Evolutionary conservation across 2,113 vertebrate species (phyloP).

Genomic region (Sula dactylatra): DNA sequence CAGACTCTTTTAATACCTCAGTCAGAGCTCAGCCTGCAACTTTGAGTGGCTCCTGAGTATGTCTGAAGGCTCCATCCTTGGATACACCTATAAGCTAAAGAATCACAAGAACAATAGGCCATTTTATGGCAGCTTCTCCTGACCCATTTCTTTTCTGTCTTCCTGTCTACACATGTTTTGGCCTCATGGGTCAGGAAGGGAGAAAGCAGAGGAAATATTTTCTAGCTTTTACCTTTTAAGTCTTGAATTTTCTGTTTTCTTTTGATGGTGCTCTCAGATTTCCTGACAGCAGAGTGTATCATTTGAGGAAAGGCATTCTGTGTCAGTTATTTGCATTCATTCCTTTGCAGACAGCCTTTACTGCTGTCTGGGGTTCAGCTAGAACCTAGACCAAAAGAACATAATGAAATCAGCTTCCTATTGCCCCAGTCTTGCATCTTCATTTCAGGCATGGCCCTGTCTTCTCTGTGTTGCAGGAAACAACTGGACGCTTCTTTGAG

Average conservation of each 20-base stretch:
- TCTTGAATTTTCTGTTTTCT: neutral
- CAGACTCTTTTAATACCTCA: neutral
- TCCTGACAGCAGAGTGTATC: neutral
- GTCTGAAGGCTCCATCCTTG: neutral
- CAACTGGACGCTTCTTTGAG: slow-evolving; percentile 81
- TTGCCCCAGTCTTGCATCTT: neutral
- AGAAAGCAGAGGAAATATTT: neutral
- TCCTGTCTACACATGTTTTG: neutral
- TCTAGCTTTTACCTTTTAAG: neutral
- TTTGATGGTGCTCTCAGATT: neutral
- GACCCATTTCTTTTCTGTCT: neutral
- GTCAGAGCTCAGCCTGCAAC: neutral
- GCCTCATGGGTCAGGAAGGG: neutral
- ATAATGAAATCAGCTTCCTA: neutral
- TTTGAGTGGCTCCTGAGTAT: neutral
- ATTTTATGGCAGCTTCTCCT: neutral
- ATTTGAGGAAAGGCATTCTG: neutral
- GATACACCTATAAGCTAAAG: neutral
- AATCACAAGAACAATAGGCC: neutral
- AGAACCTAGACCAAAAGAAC: neutral
- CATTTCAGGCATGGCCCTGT: neutral
- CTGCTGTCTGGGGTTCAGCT: neutral
- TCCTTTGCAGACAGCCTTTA: neutral
- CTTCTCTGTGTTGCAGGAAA: slow-evolving; percentile 68
- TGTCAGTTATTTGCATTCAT: neutral